These are phyloP conservation scores for Sebastes trivittatus DNA, from an alignment of 2,797 vertebrate genomes.

Conservation along the genomic window DNA sequence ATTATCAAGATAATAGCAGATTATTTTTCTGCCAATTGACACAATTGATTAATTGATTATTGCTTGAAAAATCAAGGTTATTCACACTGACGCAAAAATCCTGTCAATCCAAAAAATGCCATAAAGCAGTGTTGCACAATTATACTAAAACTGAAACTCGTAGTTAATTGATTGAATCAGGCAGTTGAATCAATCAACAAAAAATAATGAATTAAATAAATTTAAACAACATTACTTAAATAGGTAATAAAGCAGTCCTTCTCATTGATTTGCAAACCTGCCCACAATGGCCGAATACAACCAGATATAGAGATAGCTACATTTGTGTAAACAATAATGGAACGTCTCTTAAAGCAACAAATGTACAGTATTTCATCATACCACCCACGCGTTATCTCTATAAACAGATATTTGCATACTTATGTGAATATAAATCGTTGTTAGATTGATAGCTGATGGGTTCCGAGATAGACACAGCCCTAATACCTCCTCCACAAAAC, in stretches of 20 bases:
- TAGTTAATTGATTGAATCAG: neutral
- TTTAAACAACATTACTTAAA: neutral
- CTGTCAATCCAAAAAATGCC: neutral
- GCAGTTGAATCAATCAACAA: neutral
- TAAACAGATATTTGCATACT: neutral
- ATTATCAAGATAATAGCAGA: no score
- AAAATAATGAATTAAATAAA: neutral
- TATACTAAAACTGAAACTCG: no score
- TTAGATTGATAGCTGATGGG: neutral
- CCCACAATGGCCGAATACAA: neutral
- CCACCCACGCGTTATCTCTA: neutral
- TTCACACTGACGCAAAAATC: neutral
- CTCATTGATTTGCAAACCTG: neutral
- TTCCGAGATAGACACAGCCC: neutral
- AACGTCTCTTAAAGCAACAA: neutral
- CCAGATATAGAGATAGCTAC: neutral
- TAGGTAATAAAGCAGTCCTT: neutral
- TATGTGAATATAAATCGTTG: neutral
- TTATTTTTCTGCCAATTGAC: no score
- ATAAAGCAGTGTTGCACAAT: neutral
- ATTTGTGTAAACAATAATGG: neutral
- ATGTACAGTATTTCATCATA: neutral
- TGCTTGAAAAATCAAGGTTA: neutral
- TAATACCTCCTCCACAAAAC: neutral
- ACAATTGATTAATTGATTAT: neutral